Evolutionary conservation across 2,888 invertebrate genomes (phyloP).

Genomic region (Norana najaformis): DNA sequence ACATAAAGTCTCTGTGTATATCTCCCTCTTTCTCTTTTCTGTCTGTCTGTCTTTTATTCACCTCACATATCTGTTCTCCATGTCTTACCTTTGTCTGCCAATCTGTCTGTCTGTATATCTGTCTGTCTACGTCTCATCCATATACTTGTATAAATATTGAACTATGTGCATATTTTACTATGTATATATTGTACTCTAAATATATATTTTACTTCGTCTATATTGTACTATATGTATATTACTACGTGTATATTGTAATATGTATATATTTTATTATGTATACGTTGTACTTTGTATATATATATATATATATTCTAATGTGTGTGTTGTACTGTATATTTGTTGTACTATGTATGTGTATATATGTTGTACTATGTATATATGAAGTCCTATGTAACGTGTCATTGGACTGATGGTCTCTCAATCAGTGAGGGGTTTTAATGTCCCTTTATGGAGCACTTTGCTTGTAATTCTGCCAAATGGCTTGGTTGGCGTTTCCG

Average conservation of each 20-base stretch:
- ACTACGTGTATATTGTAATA: too few species aligned
- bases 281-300: too few species aligned
- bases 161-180: too few species aligned
- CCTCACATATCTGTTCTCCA: too few species aligned
- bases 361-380: too few species aligned
- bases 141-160: background rate
- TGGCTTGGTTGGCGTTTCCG: background rate
- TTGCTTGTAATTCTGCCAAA: background rate
- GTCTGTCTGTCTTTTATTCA: constrained; percentile 18
- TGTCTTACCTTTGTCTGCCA: background rate
- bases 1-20: constrained; percentile 32
- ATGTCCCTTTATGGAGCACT: background rate
- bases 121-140: background rate
- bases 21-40: constrained; percentile 28
- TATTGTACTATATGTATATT: too few species aligned
- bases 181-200: too few species aligned
- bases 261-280: too few species aligned
- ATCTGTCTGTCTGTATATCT: background rate
- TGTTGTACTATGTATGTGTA: too few species aligned
- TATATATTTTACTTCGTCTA: too few species aligned
- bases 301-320: too few species aligned
- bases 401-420: background rate
- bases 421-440: background rate
- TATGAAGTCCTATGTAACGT: background rate
- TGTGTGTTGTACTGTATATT: too few species aligned